Evolutionary conservation across 1,140 invertebrate genomes (phyloP), one percentile per base, ranked within the genome.

Genomic region (Sesamia nonagrioides): DNA sequence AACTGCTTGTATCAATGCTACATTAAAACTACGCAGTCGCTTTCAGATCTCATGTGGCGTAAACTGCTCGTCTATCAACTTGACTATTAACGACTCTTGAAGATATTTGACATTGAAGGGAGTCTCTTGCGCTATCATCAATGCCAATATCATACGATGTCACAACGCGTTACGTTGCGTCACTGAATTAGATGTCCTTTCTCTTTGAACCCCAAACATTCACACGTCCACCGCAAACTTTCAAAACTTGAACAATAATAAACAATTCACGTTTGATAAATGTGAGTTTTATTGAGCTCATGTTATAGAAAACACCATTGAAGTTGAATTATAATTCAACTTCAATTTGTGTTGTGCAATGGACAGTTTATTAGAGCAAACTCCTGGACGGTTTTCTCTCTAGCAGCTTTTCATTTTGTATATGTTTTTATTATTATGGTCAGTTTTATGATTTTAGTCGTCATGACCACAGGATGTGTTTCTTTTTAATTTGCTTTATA

Each of bases 131-230:
- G 42, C 18, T 11, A 3, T 15, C 63, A 27, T 50, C 66, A 69
- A 48, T 69, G 66, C 66, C 66, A 69, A 69, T 69, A 69, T 50
- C 66, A 68, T 5, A 15, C 11, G 2, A 33, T 68, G 40, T 48
- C 18, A 1, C 35, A 63, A 68, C 35, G n/a, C 37, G 17, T 42
- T 18, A 3, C 61, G 61, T 42, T 18, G n/a, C 61, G 61, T 40
- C 61, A 17, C 61, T 6, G 37, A 21, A n/a, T 66, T 66, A 66
- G 61, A 18, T 13, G 37, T 66, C 61, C 61, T 66, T 66, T 66
- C 61, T 66, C 61, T 66, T 45, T 18, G 37, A 66, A 17, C n/a
- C 37, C 37, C 17, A 6, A 35, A 9, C 27, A 18, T 42, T 66
- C 9, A 17, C 61, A 42, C 15, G 17, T 63, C 60, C 60, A 40